These are phyloP conservation scores for Rhyacichthys aspro DNA, from an alignment of 2,797 vertebrate species.

Conservation along the genomic window DNA sequence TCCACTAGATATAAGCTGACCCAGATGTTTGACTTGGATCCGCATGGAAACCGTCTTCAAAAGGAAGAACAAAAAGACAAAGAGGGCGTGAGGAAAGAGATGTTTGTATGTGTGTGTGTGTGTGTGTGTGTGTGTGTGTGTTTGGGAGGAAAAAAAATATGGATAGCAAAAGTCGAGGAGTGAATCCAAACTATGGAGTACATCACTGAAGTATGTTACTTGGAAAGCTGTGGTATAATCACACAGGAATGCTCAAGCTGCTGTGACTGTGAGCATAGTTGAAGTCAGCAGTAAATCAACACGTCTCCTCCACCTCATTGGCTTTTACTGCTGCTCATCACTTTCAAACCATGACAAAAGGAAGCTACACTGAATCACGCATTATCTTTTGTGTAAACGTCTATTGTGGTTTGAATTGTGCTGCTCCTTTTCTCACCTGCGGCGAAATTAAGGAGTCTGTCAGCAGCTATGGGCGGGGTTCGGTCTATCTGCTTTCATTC, in stretches of 20 bases:
- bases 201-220: conserved; percentile 63
- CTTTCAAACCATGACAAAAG: conserved; percentile 22
- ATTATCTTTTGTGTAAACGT: conserved; percentile 7
- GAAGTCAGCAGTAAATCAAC: conserved; percentile 55
- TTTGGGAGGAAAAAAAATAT: conserved; percentile 43
- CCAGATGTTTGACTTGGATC: conserved; percentile 79
- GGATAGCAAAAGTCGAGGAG: conserved; percentile 24
- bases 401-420: neutral
- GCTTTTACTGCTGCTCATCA: conserved; percentile 49
- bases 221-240: conserved; percentile 72
- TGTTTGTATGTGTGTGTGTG: conserved; percentile 10
- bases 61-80: conserved; percentile 15
- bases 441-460: conserved; percentile 12
- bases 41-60: conserved; percentile 68
- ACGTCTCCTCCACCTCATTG: conserved; percentile 52
- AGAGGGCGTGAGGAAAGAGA: conserved; percentile 25
- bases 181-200: conserved; percentile 56
- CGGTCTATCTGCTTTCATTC: conserved; percentile 42
- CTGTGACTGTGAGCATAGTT: conserved; percentile 52
- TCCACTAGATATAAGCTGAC: conserved; percentile 77
- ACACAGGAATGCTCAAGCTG: conserved; percentile 70
- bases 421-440: conserved; percentile 21
- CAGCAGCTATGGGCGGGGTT: conserved; percentile 23
- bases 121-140: conserved; percentile 10
- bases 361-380: conserved; percentile 28